Evolutionary conservation across 2,113 vertebrate genomes (phyloP), one percentile per base, ranked within the genome.

Genomic region (Salvelinus fontinalis): DNA sequence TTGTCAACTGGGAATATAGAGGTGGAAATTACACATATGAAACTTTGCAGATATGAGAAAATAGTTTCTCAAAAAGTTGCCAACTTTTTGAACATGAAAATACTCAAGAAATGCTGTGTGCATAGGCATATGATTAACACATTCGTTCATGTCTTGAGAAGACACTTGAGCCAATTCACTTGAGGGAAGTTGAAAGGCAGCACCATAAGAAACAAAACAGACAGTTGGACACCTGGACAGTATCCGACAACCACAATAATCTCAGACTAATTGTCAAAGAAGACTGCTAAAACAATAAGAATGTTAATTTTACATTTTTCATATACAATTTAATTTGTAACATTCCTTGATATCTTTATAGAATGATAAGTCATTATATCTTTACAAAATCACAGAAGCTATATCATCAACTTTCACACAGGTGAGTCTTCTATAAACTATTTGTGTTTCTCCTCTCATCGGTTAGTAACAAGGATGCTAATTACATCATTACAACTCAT

Each of bases 1-100:
- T 81, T 83, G 76, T 84, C 84, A 60, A 67, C 74, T 60, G 54
- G 79, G 68, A 71, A 57, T 59, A 27, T 1, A 13, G 16, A 70
- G 39, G 31, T 69, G 34, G 6, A 69, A 73, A 65, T 39, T 27
- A 57, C 54, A 48, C 62, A 39, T 44, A 44, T 78, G 64, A 83
- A 78, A 83, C 75, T 87, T 81, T 48, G 54, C 14, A 22, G 1
- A 59, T 18, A 73, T 29, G 57, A 78, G 18, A 44, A 67, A 18
- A 70, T 60, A 70, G 67, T 18, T 20, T 68, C 27, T 29, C 18
- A 16, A 18, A 31, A 39, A 44, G 67, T 68, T 8, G 2, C 4
- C 73, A 67, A 44, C 72, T 74, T 49, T 8, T 7, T 20, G 0
- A 51, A 75, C 65, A 69, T 75, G 24, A 13, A 57, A 57, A 16